Evolutionary conservation across 1,140 invertebrate species (phyloP), one percentile per base, ranked within the genome.

Genomic region (Trichogramma pretiosum): DNA sequence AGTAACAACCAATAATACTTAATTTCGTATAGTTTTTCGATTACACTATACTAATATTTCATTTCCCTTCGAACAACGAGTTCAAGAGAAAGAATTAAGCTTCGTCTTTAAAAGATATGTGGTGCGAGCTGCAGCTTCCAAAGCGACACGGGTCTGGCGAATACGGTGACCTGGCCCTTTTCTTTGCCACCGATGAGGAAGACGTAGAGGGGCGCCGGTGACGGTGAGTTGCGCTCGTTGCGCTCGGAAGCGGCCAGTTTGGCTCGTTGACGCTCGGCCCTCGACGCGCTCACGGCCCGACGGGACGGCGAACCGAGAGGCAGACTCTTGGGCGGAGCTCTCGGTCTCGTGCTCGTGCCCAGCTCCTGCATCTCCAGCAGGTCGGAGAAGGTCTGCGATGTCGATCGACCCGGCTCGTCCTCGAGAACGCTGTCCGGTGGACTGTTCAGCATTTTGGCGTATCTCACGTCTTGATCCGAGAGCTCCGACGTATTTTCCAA

Each of bases 161-260:
- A 83, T 14, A 81, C 77, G 2, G 79, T 81, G 2, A 82, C 78
- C 52, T 81, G 79, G 8, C 80, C 79, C 30, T 79, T 78, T 54
- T 82, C 80, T 54, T 80, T 82, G 0, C 80, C 80, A 5, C 80
- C 80, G 5, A 83, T 68, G 5, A 83, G 50, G 56, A 80, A 83
- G 11, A 82, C 75, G 51, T 79, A 80, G 16, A 81, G 63, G 0
- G 78, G 77, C n/a, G 80, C 71, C 11, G 68, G 68, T 4, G 64
- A 67, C 0, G 64, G 65, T 0, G 63, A 60, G 9, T 56, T 57
- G 0, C 54, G 37, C 17, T 71, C 70, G 18, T 60, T 60, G 5
- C 37, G 53, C 8, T 63, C 65, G n/a, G 28, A 46, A 0, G 64
- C 64, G 2, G 54, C 65, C 26, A 72, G 55, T 48, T 73, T 74